Conservation (phyloP, 1,140 invertebrate genomes). For the Drosophila nigrodunni region DNA sequence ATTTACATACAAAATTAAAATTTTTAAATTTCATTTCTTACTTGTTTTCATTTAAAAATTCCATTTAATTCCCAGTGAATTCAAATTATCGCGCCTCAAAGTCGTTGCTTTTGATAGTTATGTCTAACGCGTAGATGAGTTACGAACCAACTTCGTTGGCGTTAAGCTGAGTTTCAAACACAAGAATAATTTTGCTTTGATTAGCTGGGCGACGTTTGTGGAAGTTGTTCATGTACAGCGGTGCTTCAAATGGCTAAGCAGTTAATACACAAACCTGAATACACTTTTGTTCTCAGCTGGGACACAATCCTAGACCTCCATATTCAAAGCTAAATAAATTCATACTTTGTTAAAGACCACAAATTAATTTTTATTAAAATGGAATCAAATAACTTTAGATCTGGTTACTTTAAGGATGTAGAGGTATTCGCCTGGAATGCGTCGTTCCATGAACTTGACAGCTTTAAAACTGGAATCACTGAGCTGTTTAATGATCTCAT, state of each 20-base stretch:
- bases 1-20: too few species aligned
- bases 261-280: too few species aligned
- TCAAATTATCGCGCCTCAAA: background rate
- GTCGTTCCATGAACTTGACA: slow-evolving; percentile 88
- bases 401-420: slow-evolving; percentile 85
- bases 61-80: background rate
- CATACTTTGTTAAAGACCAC: background rate
- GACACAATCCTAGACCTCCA: background rate
- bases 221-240: too few species aligned
- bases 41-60: background rate
- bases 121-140: too few species aligned
- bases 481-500: slow-evolving; percentile 89
- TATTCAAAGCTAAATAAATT: background rate
- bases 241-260: too few species aligned
- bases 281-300: too few species aligned
- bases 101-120: background rate
- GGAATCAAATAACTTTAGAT: slow-evolving; percentile 25
- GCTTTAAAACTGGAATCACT: slow-evolving; percentile 87
- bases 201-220: too few species aligned
- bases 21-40: too few species aligned
- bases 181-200: too few species aligned
- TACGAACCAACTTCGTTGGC: too few species aligned
- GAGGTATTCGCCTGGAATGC: slow-evolving; percentile 86
- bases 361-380: slow-evolving; percentile 35
- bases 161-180: background rate